phyloP scores from a whole-genome alignment of 2,888 invertebrate genomes.

The Phengaris arion region DNA sequence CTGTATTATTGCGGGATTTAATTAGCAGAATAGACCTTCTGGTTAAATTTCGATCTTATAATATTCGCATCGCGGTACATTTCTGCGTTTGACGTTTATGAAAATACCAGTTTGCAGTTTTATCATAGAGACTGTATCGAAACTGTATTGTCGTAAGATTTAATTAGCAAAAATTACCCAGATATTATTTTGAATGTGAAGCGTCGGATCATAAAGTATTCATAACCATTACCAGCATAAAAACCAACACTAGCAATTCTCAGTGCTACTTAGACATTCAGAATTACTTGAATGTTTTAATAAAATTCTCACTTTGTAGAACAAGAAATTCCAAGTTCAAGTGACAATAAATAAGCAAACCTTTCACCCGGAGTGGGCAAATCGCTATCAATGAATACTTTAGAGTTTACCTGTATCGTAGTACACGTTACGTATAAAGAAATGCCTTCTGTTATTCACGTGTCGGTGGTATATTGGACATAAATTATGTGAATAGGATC shows the following conservation, averaged over 20 bases:
- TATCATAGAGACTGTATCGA: too few species aligned
- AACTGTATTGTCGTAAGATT: too few species aligned
- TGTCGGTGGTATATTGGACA: constrained; percentile 35
- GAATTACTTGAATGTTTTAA: background rate
- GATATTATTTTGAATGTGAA: background rate
- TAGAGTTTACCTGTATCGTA: too few species aligned
- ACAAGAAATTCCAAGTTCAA: background rate
- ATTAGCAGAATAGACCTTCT: too few species aligned
- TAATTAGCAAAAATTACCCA: too few species aligned
- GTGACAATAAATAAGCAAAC: constrained; percentile 10
- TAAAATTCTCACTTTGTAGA: background rate
- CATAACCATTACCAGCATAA: background rate
- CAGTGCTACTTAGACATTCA: background rate
- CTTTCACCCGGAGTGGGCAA: background rate
- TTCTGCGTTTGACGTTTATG: too few species aligned
- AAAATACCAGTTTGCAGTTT: too few species aligned
- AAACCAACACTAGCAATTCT: background rate
- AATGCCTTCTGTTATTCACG: background rate
- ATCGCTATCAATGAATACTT: background rate
- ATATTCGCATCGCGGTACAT: too few species aligned
- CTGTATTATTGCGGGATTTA: too few species aligned
- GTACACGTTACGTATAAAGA: background rate
- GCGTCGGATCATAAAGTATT: background rate
- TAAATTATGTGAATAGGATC: constrained; percentile 39
- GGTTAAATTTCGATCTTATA: too few species aligned